Base-by-base conservation (phyloP, 92 coral and sea anemone genomes). In the Heteractis magnifica region DNA sequence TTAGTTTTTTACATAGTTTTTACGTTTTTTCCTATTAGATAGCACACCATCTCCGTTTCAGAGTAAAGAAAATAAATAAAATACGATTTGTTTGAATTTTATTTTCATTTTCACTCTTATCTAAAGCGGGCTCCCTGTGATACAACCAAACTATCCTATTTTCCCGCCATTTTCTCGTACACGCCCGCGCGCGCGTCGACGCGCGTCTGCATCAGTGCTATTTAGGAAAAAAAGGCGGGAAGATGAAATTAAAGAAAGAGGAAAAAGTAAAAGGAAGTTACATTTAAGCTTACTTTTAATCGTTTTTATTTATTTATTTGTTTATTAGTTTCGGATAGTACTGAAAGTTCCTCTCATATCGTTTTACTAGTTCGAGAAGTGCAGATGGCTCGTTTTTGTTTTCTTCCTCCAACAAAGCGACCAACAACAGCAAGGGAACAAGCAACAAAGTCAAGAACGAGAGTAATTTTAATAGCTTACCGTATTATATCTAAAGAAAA, bases 301-400 rank as follows among this genome's bases (percentile, higher is more conserved):
- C 26, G 20, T 68, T 16, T 6, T 19, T 23, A 4, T 23, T 14
- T 3, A 23, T 68, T 68, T 68, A 20, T 0, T 23, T 6, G 4
- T 8, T 48, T 21, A 20, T 68, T 23, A 13, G 19, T 23, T 14
- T 9, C 44, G 23, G 41, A 21, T 7, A 20, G 73, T 58, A 6
- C 18, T 34, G 49, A 49, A 41, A 75, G 4, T 10, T 68, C 0
- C 4, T 26, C 5, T 20, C 23, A 3, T 23, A 20, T 7, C 23
- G 19, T 64, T n/a, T 62, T 62, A 68, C 48, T 7, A 26, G 14
- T 26, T 68, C 3, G 14, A 18, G 6, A 4, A 9, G 64, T 62
- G 0, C 48, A 56, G 50, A 84, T 84, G 87, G 87, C 87, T 18
- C 87, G 87, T 14, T 84, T 16, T 68, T 71, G 82, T 21, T 84